These are phyloP conservation scores for Coregonus clupeaformis DNA, from an alignment of 2,113 vertebrate species.

Conservation along the genomic window DNA sequence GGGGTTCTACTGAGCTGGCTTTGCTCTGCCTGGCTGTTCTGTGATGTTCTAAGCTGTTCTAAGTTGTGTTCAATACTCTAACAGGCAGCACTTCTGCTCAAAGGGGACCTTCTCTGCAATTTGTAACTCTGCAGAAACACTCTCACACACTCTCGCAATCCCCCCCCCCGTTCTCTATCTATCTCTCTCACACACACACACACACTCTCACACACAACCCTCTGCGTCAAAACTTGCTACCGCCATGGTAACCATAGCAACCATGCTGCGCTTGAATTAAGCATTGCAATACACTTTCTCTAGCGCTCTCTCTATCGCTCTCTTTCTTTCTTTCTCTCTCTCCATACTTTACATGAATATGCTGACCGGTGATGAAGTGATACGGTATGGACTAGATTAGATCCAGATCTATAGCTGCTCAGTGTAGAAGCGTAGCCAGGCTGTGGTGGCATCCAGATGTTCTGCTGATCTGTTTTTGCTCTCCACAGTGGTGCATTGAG, in stretches of 20 bases:
- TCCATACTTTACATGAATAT: constrained; percentile 51
- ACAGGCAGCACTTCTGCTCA: not conserved
- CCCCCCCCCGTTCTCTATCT: not conserved
- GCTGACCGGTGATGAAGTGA: constrained; percentile 41
- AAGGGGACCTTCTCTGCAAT: constrained; percentile 32
- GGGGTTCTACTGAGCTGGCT: too few relatives aligned
- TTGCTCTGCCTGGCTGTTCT: not conserved
- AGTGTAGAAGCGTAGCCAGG: constrained; percentile 41
- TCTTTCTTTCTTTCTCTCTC: constrained; percentile 47
- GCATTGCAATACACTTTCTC: constrained; percentile 74
- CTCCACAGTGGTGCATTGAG: constrained; percentile 48
- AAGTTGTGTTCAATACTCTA: not conserved
- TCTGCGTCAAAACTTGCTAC: constrained; percentile 73
- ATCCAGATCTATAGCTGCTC: constrained; percentile 47
- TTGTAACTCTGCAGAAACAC: constrained; percentile 11
- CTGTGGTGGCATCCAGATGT: constrained; percentile 39
- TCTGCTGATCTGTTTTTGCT: constrained; percentile 23
- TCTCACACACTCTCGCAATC: not conserved
- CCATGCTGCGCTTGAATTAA: constrained; percentile 79
- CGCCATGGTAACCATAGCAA: constrained; percentile 80
- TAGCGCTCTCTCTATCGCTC: constrained; percentile 36
- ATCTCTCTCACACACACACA: constrained; percentile 21
- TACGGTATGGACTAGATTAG: constrained; percentile 46
- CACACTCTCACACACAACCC: constrained; percentile 49
- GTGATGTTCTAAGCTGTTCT: not conserved